phyloP scores from a whole-genome alignment of 2,797 vertebrate species.

The Bryconaethiops microstoma region DNA sequence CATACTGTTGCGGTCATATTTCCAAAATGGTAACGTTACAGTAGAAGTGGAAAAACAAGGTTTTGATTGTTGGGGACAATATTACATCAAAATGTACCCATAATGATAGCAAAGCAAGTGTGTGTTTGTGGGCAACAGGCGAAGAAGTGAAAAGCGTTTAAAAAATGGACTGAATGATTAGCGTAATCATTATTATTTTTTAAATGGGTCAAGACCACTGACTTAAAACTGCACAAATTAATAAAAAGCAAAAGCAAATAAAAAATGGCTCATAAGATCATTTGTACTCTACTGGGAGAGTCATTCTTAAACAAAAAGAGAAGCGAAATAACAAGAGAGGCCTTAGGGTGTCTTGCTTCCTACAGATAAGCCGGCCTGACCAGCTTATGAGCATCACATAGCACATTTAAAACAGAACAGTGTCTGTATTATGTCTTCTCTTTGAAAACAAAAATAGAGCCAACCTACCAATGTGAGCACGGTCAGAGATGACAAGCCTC shows the following conservation, averaged over 20 bases:
- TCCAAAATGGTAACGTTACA: too few species aligned
- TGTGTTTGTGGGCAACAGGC: too few species aligned
- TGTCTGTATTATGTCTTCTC: background rate
- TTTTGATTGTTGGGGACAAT: too few species aligned
- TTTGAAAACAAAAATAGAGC: background rate
- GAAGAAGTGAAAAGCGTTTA: too few species aligned
- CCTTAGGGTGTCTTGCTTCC: background rate
- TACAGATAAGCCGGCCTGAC: background rate
- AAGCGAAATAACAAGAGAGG: background rate
- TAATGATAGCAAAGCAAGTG: too few species aligned
- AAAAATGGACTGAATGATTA: too few species aligned
- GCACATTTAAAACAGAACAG: background rate
- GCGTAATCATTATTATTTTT: too few species aligned
- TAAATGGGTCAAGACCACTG: background rate
- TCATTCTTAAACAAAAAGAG: background rate
- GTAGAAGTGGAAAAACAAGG: too few species aligned
- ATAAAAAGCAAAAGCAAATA: background rate
- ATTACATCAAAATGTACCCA: too few species aligned
- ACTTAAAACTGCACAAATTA: background rate
- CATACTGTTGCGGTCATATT: too few species aligned
- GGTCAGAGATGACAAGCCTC: slow-evolving; percentile 94
- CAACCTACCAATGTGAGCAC: slow-evolving; percentile 94
- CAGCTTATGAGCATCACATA: background rate
- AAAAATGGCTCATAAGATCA: background rate
- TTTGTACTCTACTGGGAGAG: background rate